Evolutionary conservation across 2,797 vertebrate genomes (phyloP).

Genomic region (Menidia menidia): DNA sequence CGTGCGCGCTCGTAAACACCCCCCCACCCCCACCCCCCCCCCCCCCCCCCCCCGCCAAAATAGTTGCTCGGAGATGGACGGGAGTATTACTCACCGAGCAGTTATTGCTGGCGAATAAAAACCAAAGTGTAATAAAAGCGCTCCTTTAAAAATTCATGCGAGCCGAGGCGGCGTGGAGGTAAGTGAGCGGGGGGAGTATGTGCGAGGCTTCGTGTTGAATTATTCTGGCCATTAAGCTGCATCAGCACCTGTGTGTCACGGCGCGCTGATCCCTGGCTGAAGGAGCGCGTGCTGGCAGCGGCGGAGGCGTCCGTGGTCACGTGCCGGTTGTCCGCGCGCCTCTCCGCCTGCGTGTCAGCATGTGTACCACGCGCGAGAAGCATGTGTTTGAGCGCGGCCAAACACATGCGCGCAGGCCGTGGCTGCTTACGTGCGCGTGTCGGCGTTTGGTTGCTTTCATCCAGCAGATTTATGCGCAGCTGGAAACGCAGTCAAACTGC

Average conservation of each 20-base stretch:
- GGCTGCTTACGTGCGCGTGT: not conserved
- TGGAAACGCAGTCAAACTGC: too few relatives aligned
- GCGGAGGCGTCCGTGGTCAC: conserved; percentile 7
- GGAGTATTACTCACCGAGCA: conserved; percentile 49
- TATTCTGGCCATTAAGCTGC: conserved; percentile 67
- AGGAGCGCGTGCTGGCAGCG: not conserved
- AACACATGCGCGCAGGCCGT: too few relatives aligned
- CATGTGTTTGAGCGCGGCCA: not conserved
- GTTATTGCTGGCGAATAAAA: conserved; percentile 68
- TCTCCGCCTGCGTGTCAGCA: not conserved
- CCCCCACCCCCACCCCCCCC: conserved; percentile 22
- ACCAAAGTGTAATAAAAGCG: conserved; percentile 67
- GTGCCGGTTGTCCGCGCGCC: not conserved
- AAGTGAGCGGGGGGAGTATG: conserved; percentile 21
- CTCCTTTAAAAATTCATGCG: conserved; percentile 71
- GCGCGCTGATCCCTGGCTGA: conserved; percentile 31
- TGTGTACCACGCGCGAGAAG: conserved; percentile 3
- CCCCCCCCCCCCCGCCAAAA: conserved; percentile 27
- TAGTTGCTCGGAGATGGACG: conserved; percentile 26
- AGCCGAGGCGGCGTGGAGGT: conserved; percentile 22
- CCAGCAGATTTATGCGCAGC: too few relatives aligned
- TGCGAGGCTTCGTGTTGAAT: conserved; percentile 45
- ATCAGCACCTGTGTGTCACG: conserved; percentile 55
- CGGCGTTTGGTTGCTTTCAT: not conserved
- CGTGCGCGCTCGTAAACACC: conserved; percentile 50